Evolutionary conservation across 1,140 invertebrate genomes (phyloP).

Genomic region (Zaprionus kolodkinae): DNA sequence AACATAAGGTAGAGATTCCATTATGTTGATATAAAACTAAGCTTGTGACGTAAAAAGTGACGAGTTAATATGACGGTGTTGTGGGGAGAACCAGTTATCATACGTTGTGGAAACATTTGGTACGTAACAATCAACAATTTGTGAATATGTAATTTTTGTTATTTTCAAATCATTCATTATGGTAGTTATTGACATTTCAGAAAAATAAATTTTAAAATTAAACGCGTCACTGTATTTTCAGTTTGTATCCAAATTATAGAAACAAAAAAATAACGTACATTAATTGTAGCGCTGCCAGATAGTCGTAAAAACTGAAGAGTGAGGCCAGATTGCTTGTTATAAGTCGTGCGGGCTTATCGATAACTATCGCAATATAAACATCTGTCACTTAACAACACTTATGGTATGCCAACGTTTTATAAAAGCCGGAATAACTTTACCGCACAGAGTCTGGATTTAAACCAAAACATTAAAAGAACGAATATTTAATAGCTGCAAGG

Average conservation of each 20-base stretch:
- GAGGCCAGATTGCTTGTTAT: conserved; percentile 13
- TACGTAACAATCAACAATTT: not conserved
- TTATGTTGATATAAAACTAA: conserved; percentile 7
- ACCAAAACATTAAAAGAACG: not conserved
- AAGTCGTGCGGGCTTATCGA: not conserved
- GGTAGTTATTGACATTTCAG: not conserved
- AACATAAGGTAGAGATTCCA: not conserved
- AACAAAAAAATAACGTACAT: conserved; percentile 8
- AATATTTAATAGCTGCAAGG: conserved; percentile 1
- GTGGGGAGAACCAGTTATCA: conserved; percentile 14
- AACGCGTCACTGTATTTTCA: not conserved
- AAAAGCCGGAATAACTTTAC: conserved; percentile 21
- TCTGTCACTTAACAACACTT: not conserved
- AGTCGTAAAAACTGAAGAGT: not conserved
- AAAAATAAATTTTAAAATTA: not conserved
- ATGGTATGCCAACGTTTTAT: conserved; percentile 20
- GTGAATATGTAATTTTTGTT: not conserved
- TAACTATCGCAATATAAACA: not conserved
- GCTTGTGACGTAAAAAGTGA: conserved; percentile 23
- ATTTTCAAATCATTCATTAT: not conserved
- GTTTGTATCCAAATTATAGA: not conserved
- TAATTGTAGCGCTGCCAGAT: not conserved
- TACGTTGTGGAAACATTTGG: not conserved
- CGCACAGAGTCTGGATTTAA: conserved; percentile 7
- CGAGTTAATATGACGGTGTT: not conserved